These are phyloP conservation scores for Leptinotarsa undecemlineata DNA, from an alignment of 1,140 invertebrate genomes.

Conservation along the genomic window DNA sequence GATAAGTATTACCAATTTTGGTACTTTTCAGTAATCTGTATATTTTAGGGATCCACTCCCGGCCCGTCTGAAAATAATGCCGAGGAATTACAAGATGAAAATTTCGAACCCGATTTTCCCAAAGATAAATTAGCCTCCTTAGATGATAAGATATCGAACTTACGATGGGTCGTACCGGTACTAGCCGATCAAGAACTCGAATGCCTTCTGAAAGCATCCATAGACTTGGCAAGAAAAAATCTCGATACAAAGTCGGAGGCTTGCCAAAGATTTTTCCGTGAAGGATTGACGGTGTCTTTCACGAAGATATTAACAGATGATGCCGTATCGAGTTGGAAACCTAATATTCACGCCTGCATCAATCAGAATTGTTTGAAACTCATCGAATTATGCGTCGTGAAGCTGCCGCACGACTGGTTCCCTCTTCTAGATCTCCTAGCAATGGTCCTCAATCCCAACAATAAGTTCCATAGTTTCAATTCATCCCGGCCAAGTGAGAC, in stretches of 20 bases:
- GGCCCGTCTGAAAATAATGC: conserved; percentile 57
- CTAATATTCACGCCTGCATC: conserved; percentile 95
- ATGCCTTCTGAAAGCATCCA: conserved; percentile 85
- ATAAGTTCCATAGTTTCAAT: conserved; percentile 89
- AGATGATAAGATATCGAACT: conserved; percentile 93
- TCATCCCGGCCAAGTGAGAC: conserved; percentile 80
- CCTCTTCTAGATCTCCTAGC: conserved; percentile 89
- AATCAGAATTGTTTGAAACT: conserved; percentile 90
- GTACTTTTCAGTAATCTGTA: not conserved
- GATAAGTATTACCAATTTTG: not conserved
- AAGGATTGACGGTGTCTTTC: conserved; percentile 93
- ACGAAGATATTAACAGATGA: conserved; percentile 98
- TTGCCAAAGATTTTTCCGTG: conserved; percentile 94
- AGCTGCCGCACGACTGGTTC: conserved; percentile 91
- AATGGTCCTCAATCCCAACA: conserved; percentile 70
- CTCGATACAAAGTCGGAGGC: conserved; percentile 86
- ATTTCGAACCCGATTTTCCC: conserved; percentile 78
- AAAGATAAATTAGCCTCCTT: conserved; percentile 81
- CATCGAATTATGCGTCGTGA: conserved; percentile 88
- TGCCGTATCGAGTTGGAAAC: conserved; percentile 96
- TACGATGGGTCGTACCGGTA: conserved; percentile 96
- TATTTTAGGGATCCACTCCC: conserved; percentile 40
- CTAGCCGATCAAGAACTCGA: conserved; percentile 95
- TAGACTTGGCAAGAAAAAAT: conserved; percentile 82
- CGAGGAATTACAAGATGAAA: conserved; percentile 57